Base-by-base conservation (phyloP, 2,797 vertebrate species). In the Loriculus beryllinus region DNA sequence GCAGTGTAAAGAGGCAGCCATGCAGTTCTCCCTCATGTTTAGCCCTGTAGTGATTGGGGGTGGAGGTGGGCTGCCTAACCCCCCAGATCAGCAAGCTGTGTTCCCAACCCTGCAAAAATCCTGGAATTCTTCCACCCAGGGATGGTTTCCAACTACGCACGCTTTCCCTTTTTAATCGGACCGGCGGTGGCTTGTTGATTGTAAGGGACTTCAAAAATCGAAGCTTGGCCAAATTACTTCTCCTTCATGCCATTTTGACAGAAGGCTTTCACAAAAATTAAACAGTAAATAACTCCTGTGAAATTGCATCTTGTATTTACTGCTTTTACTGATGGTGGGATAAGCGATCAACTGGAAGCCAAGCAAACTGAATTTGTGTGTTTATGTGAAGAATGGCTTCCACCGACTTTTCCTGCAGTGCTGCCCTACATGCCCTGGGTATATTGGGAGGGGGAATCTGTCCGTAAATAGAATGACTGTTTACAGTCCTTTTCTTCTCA, bases 181-280 rank as follows among this genome's bases (percentile, higher is more conserved):
- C 97, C 93, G 87, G 95, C 21, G 19, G 85, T 90, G 82, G 81
- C 93, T 96, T 20, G 12, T 92, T 92, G 87, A 78, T 93, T 95
- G 91, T 67, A 92, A 90, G 88, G 94, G 96, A 96, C 97, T 85
- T 83, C 0, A 5, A 37, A 88, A 91, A 22, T 67, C 35, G 26
- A 77, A 96, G 21, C 60, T 42, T 23, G 42, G 82, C 91, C 87
- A 74, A 88, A 86, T 92, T 92, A 28, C 40, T 88, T 79, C 80
- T 92, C 72, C 88, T 92, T 81, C 63, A 13, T 86, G 91, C 92
- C 94, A 82, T 84, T 96, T 77, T 91, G 91, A 90, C 92, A 94
- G 93, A 91, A 93, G 87, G 92, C 82, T 93, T 96, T 88, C 91
- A 92, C 78, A 93, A 70, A 92, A 96, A 94, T 91, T 70, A 74